These are phyloP conservation scores for Procambarus virginalis DNA, from an alignment of 1,140 invertebrate genomes.

Conservation along the genomic window DNA sequence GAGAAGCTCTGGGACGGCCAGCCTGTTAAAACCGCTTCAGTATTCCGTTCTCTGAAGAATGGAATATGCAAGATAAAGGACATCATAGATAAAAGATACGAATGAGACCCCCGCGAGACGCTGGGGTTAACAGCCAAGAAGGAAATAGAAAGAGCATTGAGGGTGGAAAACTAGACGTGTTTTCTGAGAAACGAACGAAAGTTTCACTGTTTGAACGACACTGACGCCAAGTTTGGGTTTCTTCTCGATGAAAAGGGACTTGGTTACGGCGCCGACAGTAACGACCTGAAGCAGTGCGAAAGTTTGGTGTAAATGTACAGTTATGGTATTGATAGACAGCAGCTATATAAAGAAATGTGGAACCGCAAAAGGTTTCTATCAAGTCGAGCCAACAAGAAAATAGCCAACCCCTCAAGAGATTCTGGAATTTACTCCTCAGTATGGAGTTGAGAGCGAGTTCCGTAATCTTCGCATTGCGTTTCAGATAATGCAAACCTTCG, in stretches of 20 bases:
- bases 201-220: neutral
- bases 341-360: conserved; percentile 17
- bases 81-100: conserved; percentile 17
- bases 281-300: neutral
- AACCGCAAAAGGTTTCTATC: conserved; percentile 5
- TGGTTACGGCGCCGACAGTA: neutral
- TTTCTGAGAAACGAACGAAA: neutral
- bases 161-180: neutral
- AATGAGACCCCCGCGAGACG: conserved; percentile 20
- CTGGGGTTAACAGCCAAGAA: conserved; percentile 17
- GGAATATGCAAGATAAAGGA: conserved; percentile 19
- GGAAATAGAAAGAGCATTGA: conserved; percentile 11
- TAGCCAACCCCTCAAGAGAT: neutral
- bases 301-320: neutral
- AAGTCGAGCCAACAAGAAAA: conserved; percentile 21
- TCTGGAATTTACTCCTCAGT: conserved; percentile 19
- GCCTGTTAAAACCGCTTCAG: too few relatives aligned
- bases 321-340: conserved; percentile 15
- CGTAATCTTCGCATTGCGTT: conserved; percentile 16
- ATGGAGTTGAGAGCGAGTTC: neutral
- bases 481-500: conserved; percentile 11
- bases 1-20: too few relatives aligned
- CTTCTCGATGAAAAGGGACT: neutral
- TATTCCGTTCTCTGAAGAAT: neutral
- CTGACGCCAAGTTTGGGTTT: too few relatives aligned